These are phyloP conservation scores for Hirudo medicinalis DNA, from an alignment of 1,140 invertebrate species.

Conservation along the genomic window DNA sequence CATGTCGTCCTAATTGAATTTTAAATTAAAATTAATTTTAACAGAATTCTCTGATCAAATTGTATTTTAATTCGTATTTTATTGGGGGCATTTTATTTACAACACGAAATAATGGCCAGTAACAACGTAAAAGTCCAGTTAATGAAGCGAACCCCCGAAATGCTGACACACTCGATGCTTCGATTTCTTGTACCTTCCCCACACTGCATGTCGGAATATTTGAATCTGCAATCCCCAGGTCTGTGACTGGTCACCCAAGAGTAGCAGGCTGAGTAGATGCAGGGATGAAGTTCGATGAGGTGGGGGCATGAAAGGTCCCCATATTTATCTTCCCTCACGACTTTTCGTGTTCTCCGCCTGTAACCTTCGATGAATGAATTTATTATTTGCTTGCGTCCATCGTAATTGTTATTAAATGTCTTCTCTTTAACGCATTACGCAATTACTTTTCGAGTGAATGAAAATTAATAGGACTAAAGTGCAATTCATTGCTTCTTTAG, in stretches of 20 bases:
- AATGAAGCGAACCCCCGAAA: constrained; percentile 7
- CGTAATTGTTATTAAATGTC: not conserved
- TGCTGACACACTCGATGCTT: constrained; percentile 12
- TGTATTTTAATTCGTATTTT: not conserved
- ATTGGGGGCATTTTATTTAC: not conserved
- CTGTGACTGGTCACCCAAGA: constrained; percentile 11
- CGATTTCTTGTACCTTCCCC: constrained; percentile 18
- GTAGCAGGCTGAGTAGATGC: constrained; percentile 21
- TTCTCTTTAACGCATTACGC: not conserved
- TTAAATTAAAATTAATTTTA: not conserved
- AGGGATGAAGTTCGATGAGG: constrained; percentile 17
- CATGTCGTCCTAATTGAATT: not conserved
- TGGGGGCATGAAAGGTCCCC: constrained; percentile 3
- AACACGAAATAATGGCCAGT: not conserved
- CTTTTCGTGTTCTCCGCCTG: not conserved
- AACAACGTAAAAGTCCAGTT: not conserved
- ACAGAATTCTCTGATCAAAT: not conserved
- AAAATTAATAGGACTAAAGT: not conserved
- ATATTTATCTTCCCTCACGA: not conserved
- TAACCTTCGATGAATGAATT: not conserved
- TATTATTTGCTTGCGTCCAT: not conserved
- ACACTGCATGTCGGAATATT: constrained; percentile 22
- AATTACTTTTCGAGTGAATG: not conserved
- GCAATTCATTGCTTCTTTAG: not conserved
- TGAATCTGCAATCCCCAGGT: constrained; percentile 17